These are phyloP conservation scores for Scelioninae gen. 1 DNA, from an alignment of 2,888 invertebrate genomes.

Conservation along the genomic window DNA sequence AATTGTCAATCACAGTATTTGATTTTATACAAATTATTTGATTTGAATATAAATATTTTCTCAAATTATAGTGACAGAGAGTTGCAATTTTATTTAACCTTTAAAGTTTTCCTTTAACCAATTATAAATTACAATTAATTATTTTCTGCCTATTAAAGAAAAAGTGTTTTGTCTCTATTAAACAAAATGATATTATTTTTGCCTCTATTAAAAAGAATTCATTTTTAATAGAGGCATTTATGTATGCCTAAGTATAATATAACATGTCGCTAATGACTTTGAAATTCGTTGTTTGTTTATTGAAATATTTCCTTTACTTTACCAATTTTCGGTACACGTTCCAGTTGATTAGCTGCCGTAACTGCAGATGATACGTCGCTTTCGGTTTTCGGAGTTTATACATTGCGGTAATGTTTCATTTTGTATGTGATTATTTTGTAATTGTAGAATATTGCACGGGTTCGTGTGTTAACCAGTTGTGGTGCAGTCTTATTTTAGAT, in stretches of 20 bases:
- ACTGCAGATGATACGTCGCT: slow-evolving; percentile 38
- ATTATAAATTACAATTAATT: no score
- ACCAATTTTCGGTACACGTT: slow-evolving; percentile 19
- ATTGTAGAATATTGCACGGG: slow-evolving; percentile 46
- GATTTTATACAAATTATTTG: no score
- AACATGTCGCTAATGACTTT: slow-evolving; percentile 20
- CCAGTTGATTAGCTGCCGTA: slow-evolving; percentile 31
- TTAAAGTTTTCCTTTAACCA: no score
- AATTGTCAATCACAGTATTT: no score
- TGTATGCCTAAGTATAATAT: slow-evolving; percentile 11
- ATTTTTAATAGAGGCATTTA: no score
- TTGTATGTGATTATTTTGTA: slow-evolving; percentile 51
- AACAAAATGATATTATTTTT: no score
- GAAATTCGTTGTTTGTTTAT: slow-evolving; percentile 38
- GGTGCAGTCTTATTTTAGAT: slow-evolving; percentile 46
- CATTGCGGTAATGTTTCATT: slow-evolving; percentile 54
- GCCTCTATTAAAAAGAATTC: no score
- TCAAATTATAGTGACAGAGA: no score
- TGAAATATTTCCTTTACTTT: slow-evolving; percentile 35
- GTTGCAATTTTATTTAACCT: no score
- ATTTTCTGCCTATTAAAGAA: no score
- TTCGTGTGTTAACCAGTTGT: neutral
- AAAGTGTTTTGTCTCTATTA: no score
- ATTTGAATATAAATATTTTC: no score
- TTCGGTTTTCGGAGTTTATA: slow-evolving; percentile 32